A percentile compares a stretch with the other conserved stretches of the same genome.
These are phyloP conservation scores for Drosophila ambigua DNA, from an alignment of 1,140 invertebrate genomes.

Conservation along the genomic window DNA sequence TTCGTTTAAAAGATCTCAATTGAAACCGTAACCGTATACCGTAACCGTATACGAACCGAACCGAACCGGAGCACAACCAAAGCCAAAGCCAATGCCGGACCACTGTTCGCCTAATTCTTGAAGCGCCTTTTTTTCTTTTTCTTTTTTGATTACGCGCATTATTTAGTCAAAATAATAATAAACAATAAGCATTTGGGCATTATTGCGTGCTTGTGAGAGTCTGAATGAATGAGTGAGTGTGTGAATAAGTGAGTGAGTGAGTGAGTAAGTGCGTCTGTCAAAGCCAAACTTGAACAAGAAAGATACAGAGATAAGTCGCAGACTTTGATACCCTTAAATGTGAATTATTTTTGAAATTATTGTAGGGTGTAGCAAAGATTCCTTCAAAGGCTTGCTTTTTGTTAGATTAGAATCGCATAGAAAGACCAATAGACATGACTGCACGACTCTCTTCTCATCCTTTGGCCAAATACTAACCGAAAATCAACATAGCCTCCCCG, in stretches of 20 bases:
- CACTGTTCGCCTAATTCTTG: constrained; percentile 31
- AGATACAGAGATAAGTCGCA: too few relatives aligned
- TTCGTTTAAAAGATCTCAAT: constrained; percentile 2
- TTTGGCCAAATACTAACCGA: too few relatives aligned
- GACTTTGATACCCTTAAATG: too few relatives aligned
- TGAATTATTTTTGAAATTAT: too few relatives aligned
- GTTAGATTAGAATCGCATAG: too few relatives aligned
- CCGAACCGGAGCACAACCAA: neutral
- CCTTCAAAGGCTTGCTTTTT: too few relatives aligned
- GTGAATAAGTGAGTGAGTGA: constrained; percentile 35
- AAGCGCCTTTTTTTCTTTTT: constrained; percentile 21
- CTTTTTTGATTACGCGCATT: constrained; percentile 41
- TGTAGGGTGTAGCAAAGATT: too few relatives aligned
- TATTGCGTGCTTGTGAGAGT: constrained; percentile 57
- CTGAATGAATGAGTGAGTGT: constrained; percentile 31
- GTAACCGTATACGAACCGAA: neutral
- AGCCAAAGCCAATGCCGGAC: constrained; percentile 1
- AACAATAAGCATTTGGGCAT: constrained; percentile 64
- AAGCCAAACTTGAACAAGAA: constrained; percentile 19
- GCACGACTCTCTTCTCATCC: too few relatives aligned
- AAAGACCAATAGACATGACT: too few relatives aligned
- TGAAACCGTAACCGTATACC: too few relatives aligned
- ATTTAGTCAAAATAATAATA: constrained; percentile 59
- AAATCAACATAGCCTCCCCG: too few relatives aligned
- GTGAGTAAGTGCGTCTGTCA: constrained; percentile 38